Base-by-base conservation (phyloP, 2,888 invertebrate genomes). In the Diarsia dahlii region DNA sequence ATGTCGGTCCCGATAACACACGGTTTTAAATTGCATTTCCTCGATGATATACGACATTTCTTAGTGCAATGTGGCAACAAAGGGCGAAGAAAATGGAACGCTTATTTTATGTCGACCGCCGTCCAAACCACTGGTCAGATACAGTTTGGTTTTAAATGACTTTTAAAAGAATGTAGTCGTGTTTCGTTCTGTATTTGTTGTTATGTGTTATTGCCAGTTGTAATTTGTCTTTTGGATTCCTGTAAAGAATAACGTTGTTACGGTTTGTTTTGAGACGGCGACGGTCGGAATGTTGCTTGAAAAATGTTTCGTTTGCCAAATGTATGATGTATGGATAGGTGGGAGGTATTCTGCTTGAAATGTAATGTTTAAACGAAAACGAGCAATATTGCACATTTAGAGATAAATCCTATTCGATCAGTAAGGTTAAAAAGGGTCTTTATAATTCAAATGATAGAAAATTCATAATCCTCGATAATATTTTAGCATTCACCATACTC, bases 131-230 rank as follows among this genome's bases (percentile, higher is more conserved):
- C 80, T 84, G 89, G 87, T 86, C 90, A 80, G 80, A 86, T 87
- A 84, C 78, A 87, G 82, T 88, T 88, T 84, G 78, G 78, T 84
- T 88, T 84, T 84, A 89, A 89, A 89, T 85, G 87, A 83, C 83
- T 89, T 89, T 89, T 84, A 78, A 76, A 89, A 84, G 82, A 86
- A 89, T 84, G 81, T 79, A 83, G 76, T 76, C 75, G 64, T 67
- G 71, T 74, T 75, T 73, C 65, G 71, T 87, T 60, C 58, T 52
- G 58, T 79, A 74, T 79, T 85, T 79, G 70, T 85, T 79, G 70
- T 71, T 79, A 71, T 73, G 64, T 76, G 63, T 50, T 78, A 72
- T 86, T 72, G 69, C 71, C 34, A 75, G 54, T 58, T 64, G 76
- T 76, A 79, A 79, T 86, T 83, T 83, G 78, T 78, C 66, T 74